These are phyloP conservation scores for Montipora cactus DNA, from an alignment of 64 coral and sea anemone species.

Conservation along the genomic window DNA sequence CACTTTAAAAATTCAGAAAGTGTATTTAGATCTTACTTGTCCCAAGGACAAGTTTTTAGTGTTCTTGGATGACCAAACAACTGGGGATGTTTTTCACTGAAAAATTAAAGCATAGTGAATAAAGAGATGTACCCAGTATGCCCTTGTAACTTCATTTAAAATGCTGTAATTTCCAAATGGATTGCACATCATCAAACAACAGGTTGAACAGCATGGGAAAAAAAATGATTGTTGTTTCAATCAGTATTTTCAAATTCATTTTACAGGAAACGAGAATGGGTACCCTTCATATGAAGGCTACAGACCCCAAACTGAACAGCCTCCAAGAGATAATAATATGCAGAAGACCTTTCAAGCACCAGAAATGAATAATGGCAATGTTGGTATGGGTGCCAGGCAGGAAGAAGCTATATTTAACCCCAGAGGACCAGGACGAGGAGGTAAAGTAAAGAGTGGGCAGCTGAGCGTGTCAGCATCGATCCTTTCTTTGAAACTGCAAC, in stretches of 20 bases:
- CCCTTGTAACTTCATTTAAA: too few relatives aligned
- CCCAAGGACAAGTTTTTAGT: too few relatives aligned
- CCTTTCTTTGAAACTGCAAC: neutral
- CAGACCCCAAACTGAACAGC: neutral
- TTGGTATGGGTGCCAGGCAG: neutral
- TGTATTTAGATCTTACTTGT: too few relatives aligned
- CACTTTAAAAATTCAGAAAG: too few relatives aligned
- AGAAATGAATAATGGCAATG: neutral
- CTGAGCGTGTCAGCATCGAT: neutral
- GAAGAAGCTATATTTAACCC: constrained; percentile 10
- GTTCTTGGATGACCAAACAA: too few relatives aligned
- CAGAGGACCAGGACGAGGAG: constrained; percentile 5
- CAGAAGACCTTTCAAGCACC: neutral
- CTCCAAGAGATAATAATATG: neutral
- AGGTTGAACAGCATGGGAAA: too few relatives aligned
- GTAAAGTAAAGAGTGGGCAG: neutral
- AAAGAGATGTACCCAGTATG: too few relatives aligned
- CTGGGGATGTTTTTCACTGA: too few relatives aligned
- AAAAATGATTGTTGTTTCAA: too few relatives aligned
- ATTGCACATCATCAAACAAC: too few relatives aligned
- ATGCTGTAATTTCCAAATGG: too few relatives aligned
- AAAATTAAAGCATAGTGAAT: too few relatives aligned
- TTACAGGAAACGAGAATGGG: neutral
- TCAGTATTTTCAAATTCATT: neutral
- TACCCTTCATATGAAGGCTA: constrained; percentile 2